Percentiles rank a stretch among this genome's conserved stretches.
These are phyloP conservation scores for Ommatoiulus sabulosus DNA, from an alignment of 2,888 invertebrate species.

Conservation along the genomic window DNA sequence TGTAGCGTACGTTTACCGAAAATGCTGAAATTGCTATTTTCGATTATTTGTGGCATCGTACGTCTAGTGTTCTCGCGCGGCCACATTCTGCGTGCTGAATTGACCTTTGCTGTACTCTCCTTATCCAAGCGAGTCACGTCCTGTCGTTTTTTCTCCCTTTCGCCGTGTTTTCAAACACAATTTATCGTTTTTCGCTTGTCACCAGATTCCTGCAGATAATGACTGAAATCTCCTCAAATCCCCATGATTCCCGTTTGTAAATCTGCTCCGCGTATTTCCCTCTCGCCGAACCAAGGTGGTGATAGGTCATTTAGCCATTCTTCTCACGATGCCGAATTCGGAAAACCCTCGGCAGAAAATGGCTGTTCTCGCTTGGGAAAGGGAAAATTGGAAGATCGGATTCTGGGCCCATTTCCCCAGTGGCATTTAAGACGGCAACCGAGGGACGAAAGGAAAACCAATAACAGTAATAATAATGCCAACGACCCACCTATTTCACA, in stretches of 20 bases:
- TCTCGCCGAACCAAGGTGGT: background rate
- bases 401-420: conserved; percentile 47
- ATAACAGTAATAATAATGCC: background rate
- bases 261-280: conserved; percentile 47
- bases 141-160: conserved; percentile 22
- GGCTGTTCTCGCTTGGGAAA: background rate
- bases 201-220: conserved; percentile 51
- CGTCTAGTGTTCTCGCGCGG: too few species aligned
- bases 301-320: conserved; percentile 46
- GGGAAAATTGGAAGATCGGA: conserved; percentile 42
- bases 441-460: background rate
- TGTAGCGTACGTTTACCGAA: too few species aligned
- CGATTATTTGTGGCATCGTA: background rate
- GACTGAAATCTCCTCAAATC: conserved; percentile 55
- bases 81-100: background rate
- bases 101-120: conserved; percentile 14
- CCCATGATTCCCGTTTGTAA: conserved; percentile 55
- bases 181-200: conserved; percentile 54
- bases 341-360: background rate
- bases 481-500: background rate
- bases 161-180: conserved; percentile 47
- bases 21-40: background rate
- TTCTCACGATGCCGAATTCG: background rate
- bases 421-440: conserved; percentile 47
- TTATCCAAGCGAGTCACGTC: conserved; percentile 11